Percentiles rank a stretch among this genome's conserved stretches.
Conservation (phyloP, 2,797 vertebrate species). For the Catamblyrhynchus diadema region DNA sequence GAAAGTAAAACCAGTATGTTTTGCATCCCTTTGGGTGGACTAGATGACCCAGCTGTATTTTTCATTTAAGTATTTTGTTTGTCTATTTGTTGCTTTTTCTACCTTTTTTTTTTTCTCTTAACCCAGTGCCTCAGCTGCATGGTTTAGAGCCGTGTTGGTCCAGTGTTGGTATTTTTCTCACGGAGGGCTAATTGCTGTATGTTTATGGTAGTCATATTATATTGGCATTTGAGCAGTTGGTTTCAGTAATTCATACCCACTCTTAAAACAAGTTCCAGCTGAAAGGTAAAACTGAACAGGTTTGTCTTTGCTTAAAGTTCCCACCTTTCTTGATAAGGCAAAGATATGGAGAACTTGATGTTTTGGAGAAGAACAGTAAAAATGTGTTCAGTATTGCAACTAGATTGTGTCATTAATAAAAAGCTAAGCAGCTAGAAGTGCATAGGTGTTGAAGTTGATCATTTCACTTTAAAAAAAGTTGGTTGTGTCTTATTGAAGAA, state of each 20-base stretch:
- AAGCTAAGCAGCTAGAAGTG: not conserved
- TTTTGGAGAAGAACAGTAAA: not conserved
- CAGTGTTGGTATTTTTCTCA: not conserved
- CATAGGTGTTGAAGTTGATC: not conserved
- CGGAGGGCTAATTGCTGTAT: not conserved
- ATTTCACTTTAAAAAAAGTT: not conserved
- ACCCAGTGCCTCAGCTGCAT: accelerated
- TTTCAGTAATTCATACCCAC: not conserved
- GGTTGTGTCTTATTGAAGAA: not conserved
- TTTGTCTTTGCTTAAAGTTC: not conserved
- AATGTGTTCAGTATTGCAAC: not conserved
- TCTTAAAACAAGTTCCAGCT: not conserved
- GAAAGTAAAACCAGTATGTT: not conserved
- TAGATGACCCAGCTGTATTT: not conserved
- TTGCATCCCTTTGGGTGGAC: not conserved
- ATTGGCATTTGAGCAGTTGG: not conserved
- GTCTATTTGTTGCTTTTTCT: not conserved
- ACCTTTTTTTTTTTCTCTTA: not conserved
- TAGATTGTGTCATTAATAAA: not conserved
- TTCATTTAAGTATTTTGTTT: not conserved
- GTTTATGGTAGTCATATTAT: not conserved
- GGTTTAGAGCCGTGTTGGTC: not conserved
- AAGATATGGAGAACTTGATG: not conserved
- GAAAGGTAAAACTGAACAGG: not conserved
- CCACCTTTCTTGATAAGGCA: not conserved